Percentiles rank a stretch among this genome's conserved stretches.
These are phyloP conservation scores for Sitta carolinensis DNA, from an alignment of 2,797 vertebrate species.

Conservation along the genomic window DNA sequence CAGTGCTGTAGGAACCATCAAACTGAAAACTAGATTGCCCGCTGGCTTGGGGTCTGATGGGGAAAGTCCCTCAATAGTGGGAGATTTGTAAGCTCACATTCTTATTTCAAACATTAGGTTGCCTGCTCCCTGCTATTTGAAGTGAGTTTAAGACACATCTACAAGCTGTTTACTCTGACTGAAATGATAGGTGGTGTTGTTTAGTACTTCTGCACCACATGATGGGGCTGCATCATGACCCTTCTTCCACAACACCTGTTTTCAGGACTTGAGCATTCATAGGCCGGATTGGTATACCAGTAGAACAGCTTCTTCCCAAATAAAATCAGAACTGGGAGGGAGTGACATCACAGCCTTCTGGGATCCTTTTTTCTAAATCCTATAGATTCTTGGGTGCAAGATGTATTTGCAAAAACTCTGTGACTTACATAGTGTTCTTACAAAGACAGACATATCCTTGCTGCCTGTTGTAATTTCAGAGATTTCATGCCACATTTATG, in stretches of 20 bases:
- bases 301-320: neutral
- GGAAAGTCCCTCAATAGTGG: neutral
- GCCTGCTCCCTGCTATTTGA: neutral
- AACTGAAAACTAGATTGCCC: neutral
- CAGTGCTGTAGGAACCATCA: neutral
- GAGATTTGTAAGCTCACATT: conserved; percentile 25
- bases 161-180: neutral
- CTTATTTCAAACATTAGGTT: neutral
- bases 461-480: neutral
- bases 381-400: neutral
- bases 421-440: neutral
- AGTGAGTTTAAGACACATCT: neutral
- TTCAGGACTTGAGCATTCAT: neutral
- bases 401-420: neutral
- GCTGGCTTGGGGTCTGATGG: neutral
- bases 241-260: neutral
- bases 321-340: neutral
- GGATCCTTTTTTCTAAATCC: neutral
- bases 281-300: neutral
- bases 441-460: neutral
- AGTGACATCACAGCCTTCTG: neutral
- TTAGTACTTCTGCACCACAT: neutral
- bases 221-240: neutral
- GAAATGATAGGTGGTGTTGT: neutral
- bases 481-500: neutral